Evolutionary conservation across 2,113 vertebrate genomes (phyloP).

Genomic region (Morone chrysops): DNA sequence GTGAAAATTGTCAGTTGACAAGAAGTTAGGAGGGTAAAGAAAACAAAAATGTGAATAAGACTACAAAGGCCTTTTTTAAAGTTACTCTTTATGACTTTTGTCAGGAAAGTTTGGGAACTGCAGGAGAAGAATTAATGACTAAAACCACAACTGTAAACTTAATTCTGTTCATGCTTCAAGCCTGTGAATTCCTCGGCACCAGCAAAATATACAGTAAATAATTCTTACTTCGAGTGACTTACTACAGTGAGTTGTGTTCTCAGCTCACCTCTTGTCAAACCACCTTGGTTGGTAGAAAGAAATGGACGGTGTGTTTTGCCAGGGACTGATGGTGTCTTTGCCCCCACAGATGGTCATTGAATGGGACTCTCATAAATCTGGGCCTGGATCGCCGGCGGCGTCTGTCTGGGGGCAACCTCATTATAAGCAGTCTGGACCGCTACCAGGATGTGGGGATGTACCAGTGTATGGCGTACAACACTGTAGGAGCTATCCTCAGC

Average conservation of each 20-base stretch:
- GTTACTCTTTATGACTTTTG: neutral
- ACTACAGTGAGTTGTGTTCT: conserved; percentile 52
- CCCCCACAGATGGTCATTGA: conserved; percentile 93
- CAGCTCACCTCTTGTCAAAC: conserved; percentile 57
- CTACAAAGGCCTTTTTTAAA: neutral
- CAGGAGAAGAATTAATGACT: neutral
- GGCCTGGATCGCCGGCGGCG: conserved; percentile 91
- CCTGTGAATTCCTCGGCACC: conserved; percentile 4
- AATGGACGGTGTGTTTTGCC: conserved; percentile 59
- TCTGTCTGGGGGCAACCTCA: conserved; percentile 91
- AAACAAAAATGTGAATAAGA: neutral
- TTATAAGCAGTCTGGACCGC: conserved; percentile 93
- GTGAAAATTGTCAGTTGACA: neutral
- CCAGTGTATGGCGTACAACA: conserved; percentile 96
- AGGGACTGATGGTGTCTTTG: conserved; percentile 80
- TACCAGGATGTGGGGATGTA: conserved; percentile 91
- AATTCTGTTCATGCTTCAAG: conserved; percentile 6
- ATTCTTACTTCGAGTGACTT: conserved; percentile 38
- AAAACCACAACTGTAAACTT: conserved; percentile 10
- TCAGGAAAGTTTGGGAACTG: conserved; percentile 2
- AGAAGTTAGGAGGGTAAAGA: neutral
- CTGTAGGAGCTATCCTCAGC: conserved; percentile 92
- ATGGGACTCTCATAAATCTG: conserved; percentile 91
- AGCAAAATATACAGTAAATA: conserved; percentile 30
- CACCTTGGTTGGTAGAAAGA: conserved; percentile 62